These are phyloP conservation scores for Nothura maculosa DNA, from an alignment of 2,797 vertebrate species.

Conservation along the genomic window DNA sequence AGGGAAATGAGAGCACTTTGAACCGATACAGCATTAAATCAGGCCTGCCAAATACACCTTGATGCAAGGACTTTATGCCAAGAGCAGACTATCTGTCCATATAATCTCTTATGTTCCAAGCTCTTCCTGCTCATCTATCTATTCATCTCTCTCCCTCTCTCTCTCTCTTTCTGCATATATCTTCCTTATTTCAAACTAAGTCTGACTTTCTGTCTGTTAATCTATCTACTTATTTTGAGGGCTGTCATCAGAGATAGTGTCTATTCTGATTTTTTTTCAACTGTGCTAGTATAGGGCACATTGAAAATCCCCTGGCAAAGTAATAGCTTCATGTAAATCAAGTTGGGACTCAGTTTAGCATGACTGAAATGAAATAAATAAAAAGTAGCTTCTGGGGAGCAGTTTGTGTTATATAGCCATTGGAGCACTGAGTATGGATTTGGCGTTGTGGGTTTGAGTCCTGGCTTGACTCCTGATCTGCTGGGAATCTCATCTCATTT, in stretches of 20 bases:
- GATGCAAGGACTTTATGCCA: slow-evolving; percentile 31
- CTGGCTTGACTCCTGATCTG: neutral
- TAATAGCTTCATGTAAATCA: neutral
- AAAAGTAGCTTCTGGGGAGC: neutral
- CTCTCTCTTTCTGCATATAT: neutral
- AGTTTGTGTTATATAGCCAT: neutral
- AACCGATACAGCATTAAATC: slow-evolving; percentile 42
- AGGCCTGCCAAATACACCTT: slow-evolving; percentile 56
- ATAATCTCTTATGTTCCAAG: slow-evolving; percentile 45
- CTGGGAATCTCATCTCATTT: neutral
- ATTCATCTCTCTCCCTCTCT: slow-evolving; percentile 35
- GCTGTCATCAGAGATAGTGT: slow-evolving; percentile 42
- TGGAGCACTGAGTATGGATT: neutral
- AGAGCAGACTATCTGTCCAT: slow-evolving; percentile 62
- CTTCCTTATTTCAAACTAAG: slow-evolving; percentile 42
- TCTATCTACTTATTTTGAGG: slow-evolving; percentile 57
- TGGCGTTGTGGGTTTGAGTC: neutral
- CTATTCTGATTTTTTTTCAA: neutral
- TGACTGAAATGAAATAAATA: neutral
- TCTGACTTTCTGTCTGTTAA: slow-evolving; percentile 48
- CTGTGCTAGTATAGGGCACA: neutral
- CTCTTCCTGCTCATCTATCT: slow-evolving; percentile 66
- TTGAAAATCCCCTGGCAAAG: slow-evolving; percentile 5
- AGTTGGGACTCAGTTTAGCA: neutral
- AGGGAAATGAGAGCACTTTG: slow-evolving; percentile 56